Evolutionary conservation across 2,888 invertebrate genomes (phyloP).

Genomic region (Aproaerema taeniolella): DNA sequence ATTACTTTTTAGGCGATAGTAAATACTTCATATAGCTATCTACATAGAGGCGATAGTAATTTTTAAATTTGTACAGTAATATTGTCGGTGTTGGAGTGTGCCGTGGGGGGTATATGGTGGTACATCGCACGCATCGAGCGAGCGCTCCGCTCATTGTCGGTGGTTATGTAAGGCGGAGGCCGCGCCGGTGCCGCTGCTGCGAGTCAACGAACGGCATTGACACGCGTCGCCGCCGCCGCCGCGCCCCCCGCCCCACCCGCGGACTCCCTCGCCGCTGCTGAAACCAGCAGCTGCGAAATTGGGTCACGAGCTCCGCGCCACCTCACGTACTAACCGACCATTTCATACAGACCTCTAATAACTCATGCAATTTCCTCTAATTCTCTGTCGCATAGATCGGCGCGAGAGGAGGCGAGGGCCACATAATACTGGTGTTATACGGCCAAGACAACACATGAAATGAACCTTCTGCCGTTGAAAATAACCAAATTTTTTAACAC

Average conservation of each 20-base stretch:
- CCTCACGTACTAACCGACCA: conserved; percentile 58
- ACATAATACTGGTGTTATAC: conserved; percentile 35
- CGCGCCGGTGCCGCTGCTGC: conserved; percentile 65
- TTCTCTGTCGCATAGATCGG: conserved; percentile 1
- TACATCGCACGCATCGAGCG: conserved; percentile 62
- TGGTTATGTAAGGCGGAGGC: conserved; percentile 76
- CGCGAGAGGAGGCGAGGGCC: conserved; percentile 27
- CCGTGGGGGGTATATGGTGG: conserved; percentile 28
- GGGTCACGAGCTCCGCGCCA: conserved; percentile 70
- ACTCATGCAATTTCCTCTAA: conserved; percentile 25
- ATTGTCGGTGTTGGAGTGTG: no score
- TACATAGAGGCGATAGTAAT: no score
- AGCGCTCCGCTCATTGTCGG: conserved; percentile 67
- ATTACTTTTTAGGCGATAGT: no score
- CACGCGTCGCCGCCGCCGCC: conserved; percentile 53
- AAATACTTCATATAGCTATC: no score
- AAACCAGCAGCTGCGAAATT: conserved; percentile 76
- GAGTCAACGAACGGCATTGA: conserved; percentile 78
- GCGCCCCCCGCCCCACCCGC: conserved; percentile 38
- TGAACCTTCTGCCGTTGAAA: conserved; percentile 57
- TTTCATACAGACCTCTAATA: conserved; percentile 42
- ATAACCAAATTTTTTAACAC: conserved; percentile 48
- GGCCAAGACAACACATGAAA: conserved; percentile 55
- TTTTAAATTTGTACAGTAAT: no score
- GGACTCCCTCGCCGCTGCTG: conserved; percentile 60